Base-by-base conservation (phyloP, 2,888 invertebrate genomes). In the Cerastis leucographa region DNA sequence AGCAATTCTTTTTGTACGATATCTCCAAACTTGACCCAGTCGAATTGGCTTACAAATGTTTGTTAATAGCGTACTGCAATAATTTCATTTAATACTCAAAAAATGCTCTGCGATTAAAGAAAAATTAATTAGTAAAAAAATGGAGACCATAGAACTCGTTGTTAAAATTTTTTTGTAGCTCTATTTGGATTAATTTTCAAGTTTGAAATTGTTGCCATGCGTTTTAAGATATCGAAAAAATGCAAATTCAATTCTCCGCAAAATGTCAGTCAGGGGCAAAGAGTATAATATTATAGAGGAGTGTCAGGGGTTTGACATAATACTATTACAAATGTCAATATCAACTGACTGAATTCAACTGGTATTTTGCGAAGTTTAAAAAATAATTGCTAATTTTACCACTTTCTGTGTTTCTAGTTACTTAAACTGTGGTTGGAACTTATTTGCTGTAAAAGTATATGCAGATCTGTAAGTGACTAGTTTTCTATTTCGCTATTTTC, bases 1-100 rank as follows among this genome's bases (percentile, higher is more conserved):
- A 93, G 95, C 12, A 95, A 96, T 86, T 95, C 97, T 66, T 97
- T 97, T 92, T 97, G 97, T 91, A 93, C 97, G 4, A 87, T 94
- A 73, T 93, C 95, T 25, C 90, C 92, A n/a, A 97, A 97, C 87
- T 91, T 97, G 75, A 96, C 96, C 7, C 97, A 97, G 92, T 93
- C 97, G 3, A 95, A 86, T 91, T 97, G 97, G 97, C 90, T 97
- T 3, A 96, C 95, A 69, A 96, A 95, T 88, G 90, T 92, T 11
- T 96, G 96, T 61, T 61, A 35, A 61, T 61, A 19, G 9, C 35
- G 29, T 61, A 61, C 59, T 59, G 9, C 59, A 11, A 9, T 29
- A 11, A 9, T 29, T 3, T 17, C 8, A 17, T 29, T 29, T 17
- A 59, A 17, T 59, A 59, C 17, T 59, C 3, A 17, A 17, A 29